Percentiles rank a stretch among this genome's conserved stretches.
Evolutionary conservation across 2,113 vertebrate genomes (phyloP).

Genomic region (Chaetodon auriga): DNA sequence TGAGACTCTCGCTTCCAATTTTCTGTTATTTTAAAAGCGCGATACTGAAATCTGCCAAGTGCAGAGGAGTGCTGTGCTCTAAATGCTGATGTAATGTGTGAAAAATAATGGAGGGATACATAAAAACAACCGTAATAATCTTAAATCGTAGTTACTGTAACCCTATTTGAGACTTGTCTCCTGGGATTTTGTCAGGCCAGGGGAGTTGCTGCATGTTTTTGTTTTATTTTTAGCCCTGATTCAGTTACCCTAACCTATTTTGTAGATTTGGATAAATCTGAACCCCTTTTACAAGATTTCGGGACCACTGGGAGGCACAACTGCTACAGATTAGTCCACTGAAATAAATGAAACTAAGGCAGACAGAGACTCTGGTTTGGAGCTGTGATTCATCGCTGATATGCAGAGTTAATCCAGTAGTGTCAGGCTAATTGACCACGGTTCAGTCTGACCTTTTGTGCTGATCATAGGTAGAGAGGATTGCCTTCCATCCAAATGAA

Average conservation of each 20-base stretch:
- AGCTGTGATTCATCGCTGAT: constrained; percentile 26
- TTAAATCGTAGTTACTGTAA: background rate
- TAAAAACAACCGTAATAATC: background rate
- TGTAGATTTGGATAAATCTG: constrained; percentile 50
- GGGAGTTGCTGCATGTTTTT: constrained; percentile 32
- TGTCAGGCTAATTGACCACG: constrained; percentile 30
- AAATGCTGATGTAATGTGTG: background rate
- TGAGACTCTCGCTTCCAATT: constrained; percentile 5
- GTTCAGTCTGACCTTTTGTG: constrained; percentile 35
- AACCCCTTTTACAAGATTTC: constrained; percentile 52
- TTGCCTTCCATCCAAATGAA: constrained; percentile 3
- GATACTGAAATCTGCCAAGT: background rate
- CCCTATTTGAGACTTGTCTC: background rate
- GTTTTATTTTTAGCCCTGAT: constrained; percentile 54
- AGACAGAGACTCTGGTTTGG: constrained; percentile 8
- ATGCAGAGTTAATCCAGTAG: constrained; percentile 35
- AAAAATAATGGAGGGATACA: background rate
- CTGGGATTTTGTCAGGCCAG: constrained; percentile 8
- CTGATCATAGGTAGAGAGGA: constrained; percentile 3
- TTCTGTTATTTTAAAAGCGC: constrained; percentile 28
- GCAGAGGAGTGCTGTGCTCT: background rate
- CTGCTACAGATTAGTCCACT: constrained; percentile 50
- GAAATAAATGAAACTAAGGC: constrained; percentile 41
- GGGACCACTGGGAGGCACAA: constrained; percentile 18
- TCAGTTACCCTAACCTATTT: constrained; percentile 42